Conservation (phyloP, 2,888 invertebrate species). For the Erynnis tages region DNA sequence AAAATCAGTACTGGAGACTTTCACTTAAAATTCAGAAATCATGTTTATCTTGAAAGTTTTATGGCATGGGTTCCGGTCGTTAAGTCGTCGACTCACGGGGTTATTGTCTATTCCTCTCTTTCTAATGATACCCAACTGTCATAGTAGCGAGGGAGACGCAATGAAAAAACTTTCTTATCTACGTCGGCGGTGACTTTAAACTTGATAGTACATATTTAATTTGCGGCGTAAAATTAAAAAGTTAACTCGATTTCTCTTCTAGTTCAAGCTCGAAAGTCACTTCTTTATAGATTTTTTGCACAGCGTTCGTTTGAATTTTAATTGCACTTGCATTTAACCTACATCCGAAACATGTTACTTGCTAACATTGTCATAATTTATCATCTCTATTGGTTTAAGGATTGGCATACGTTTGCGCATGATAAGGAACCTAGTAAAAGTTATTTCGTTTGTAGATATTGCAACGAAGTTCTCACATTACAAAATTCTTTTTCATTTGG, state of each 20-base stretch:
- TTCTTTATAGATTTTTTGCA: conserved; percentile 7
- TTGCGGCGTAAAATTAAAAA: conserved; percentile 22
- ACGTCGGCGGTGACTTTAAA: not conserved
- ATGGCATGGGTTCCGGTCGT: conserved; percentile 28
- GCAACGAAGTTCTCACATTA: not conserved
- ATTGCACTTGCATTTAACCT: conserved; percentile 7
- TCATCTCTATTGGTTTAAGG: conserved; percentile 10
- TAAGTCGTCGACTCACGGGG: conserved; percentile 8
- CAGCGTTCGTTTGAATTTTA: not conserved
- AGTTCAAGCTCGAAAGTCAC: not conserved
- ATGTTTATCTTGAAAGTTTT: conserved; percentile 29
- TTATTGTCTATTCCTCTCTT: conserved; percentile 12
- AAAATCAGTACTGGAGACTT: conserved; percentile 23
- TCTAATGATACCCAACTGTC: not conserved
- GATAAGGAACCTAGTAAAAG: conserved; percentile 5
- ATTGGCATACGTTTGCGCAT: conserved; percentile 1
- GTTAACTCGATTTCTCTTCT: conserved; percentile 14
- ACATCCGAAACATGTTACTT: not conserved
- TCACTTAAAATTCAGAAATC: conserved; percentile 28
- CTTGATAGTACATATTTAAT: conserved; percentile 3
- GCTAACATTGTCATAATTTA: not conserved
- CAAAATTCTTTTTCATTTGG: too few relatives aligned
- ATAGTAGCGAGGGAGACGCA: not conserved
- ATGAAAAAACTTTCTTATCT: conserved; percentile 4
- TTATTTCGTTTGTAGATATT: not conserved